Percentiles rank a stretch among this genome's conserved stretches.
These are phyloP conservation scores for Drosophila yakuba DNA, from an alignment of 1,140 invertebrate species.

Conservation along the genomic window DNA sequence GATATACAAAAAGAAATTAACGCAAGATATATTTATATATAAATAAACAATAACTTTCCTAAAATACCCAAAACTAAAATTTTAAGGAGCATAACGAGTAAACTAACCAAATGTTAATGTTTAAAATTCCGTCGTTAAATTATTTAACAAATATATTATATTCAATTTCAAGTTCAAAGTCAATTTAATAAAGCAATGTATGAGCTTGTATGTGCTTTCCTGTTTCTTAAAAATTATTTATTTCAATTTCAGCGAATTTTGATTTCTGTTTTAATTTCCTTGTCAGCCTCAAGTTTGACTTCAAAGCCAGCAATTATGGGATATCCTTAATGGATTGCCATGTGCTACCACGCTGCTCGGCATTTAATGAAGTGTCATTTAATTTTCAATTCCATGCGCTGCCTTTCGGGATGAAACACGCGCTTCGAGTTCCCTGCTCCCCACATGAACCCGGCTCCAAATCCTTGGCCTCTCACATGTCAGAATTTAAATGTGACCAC, in stretches of 20 bases:
- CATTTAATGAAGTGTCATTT: constrained; percentile 64
- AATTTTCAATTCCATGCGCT: constrained; percentile 49
- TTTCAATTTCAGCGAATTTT: background rate
- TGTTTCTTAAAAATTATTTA: background rate
- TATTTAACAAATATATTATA: too few species aligned
- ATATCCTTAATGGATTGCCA: constrained; percentile 17
- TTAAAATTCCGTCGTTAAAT: too few species aligned
- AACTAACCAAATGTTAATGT: too few species aligned
- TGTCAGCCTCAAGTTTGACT: constrained; percentile 6
- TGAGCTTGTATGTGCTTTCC: background rate
- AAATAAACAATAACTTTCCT: too few species aligned
- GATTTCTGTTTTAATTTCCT: constrained; percentile 16
- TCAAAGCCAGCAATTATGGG: constrained; percentile 19
- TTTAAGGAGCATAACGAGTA: too few species aligned
- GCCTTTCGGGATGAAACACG: constrained; percentile 29
- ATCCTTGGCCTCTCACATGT: constrained; percentile 47
- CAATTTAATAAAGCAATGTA: too few species aligned
- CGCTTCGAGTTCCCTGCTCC: constrained; percentile 18
- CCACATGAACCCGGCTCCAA: constrained; percentile 11
- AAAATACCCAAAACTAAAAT: too few species aligned
- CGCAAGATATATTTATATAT: too few species aligned
- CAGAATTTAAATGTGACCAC: constrained; percentile 47
- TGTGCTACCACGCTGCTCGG: background rate
- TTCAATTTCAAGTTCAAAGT: too few species aligned
- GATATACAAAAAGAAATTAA: too few species aligned